phyloP scores from a whole-genome alignment of 1,140 invertebrate species.

The Lepidurus packardi region DNA sequence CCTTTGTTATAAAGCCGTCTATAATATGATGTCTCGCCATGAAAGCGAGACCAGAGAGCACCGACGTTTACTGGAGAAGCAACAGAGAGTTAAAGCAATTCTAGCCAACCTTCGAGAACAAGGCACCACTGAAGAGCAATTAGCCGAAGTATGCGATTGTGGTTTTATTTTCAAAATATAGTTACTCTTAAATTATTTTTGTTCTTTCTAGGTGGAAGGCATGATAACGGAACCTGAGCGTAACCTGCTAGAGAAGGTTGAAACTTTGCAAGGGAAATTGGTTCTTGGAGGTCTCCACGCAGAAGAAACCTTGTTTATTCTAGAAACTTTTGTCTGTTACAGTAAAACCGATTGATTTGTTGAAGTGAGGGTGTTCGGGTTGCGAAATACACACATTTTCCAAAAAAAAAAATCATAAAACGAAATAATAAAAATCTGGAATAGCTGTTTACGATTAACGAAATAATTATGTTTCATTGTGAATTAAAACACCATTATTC shows the following conservation, averaged over 20 bases:
- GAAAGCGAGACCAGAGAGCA: constrained; percentile 58
- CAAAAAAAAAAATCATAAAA: too few species aligned
- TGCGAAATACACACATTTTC: too few species aligned
- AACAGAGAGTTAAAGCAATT: constrained; percentile 72
- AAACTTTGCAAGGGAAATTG: constrained; percentile 59
- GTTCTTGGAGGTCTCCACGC: constrained; percentile 60
- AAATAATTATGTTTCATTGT: too few species aligned
- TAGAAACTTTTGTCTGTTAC: constrained; percentile 50
- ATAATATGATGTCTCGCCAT: constrained; percentile 59
- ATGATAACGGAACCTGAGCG: constrained; percentile 71
- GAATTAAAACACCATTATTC: too few species aligned
- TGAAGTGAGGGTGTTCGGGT: background rate
- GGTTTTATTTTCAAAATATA: constrained; percentile 30
- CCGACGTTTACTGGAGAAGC: constrained; percentile 72
- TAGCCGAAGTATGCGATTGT: constrained; percentile 59
- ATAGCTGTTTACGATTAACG: too few species aligned
- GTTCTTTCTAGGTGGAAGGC: constrained; percentile 58
- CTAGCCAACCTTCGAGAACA: constrained; percentile 65
- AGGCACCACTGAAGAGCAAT: constrained; percentile 64
- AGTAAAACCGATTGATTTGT: background rate
- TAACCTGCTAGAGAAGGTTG: constrained; percentile 59
- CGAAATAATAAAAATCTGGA: too few species aligned
- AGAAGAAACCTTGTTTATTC: constrained; percentile 66
- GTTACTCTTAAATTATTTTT: constrained; percentile 37
- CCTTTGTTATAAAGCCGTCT: constrained; percentile 67